Percentiles rank a stretch among this genome's conserved stretches.
Conservation (phyloP, 1,140 invertebrate species). For the Drosophila sulfurigaster region DNA sequence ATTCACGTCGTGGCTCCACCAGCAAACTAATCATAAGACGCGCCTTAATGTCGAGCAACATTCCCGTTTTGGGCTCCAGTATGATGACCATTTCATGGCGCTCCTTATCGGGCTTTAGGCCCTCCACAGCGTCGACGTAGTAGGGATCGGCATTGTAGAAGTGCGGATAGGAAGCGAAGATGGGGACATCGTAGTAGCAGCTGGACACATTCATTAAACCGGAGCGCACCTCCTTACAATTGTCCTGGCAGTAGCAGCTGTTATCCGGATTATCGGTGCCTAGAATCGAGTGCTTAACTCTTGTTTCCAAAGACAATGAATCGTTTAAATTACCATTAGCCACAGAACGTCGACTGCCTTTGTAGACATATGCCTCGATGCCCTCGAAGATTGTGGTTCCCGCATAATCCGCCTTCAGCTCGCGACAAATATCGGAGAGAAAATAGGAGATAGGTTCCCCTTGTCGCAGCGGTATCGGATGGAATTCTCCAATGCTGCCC, state of each 20-base stretch:
- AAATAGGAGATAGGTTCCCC: constrained; percentile 88
- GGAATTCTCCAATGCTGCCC: constrained; percentile 92
- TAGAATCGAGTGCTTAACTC: constrained; percentile 4
- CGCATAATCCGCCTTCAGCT: constrained; percentile 86
- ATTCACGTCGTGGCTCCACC: constrained; percentile 86
- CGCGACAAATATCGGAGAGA: constrained; percentile 89
- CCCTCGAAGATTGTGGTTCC: constrained; percentile 86
- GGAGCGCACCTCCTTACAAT: constrained; percentile 60
- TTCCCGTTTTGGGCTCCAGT: constrained; percentile 90
- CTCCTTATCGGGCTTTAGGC: constrained; percentile 89
- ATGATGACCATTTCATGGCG: constrained; percentile 90
- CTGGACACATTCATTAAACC: constrained; percentile 62
- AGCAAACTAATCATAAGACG: constrained; percentile 91
- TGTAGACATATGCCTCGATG: constrained; percentile 87
- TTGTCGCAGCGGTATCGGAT: constrained; percentile 87
- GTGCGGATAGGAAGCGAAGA: constrained; percentile 94
- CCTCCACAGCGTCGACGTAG: constrained; percentile 88
- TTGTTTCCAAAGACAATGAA: background rate
- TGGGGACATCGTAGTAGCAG: constrained; percentile 86
- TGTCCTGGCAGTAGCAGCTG: constrained; percentile 58
- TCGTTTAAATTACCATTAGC: constrained; percentile 87
- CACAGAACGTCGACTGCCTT: constrained; percentile 86
- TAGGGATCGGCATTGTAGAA: constrained; percentile 91
- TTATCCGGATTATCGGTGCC: constrained; percentile 59
- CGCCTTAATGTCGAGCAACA: constrained; percentile 90